Evolutionary conservation across 2,888 invertebrate species (phyloP), one percentile per base, ranked within the genome.

Genomic region (Lepas anatifera): DNA sequence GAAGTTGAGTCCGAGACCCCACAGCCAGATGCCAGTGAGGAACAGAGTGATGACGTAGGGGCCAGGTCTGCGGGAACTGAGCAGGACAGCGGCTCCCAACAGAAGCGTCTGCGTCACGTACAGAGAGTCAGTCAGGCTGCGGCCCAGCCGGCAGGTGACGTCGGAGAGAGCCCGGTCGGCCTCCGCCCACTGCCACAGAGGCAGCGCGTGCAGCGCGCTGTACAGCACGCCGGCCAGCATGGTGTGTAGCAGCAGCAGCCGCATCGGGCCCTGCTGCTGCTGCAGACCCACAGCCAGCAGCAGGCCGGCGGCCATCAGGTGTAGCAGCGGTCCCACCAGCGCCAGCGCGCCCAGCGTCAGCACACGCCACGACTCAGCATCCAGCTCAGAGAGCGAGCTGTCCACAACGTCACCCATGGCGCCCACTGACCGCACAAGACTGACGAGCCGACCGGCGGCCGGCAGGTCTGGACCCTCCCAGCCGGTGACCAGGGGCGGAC

Each of bases 161-260:
- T 58, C 58, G 16, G 8, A 16, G 32, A 58, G 58, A 18, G 58
- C 32, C 32, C 32, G 3, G 35, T 3, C 22, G 22, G 22, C 58
- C 18, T 7, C 35, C 35, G 22, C 16, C 58, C 58, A 58, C 35
- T 58, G 58, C 22, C 32, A 32, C 58, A 58, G 35, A 32, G 58
- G 58, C 22, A 58, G 18, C 29, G 16, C 35, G 58, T 58, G 58
- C 58, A 58, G 58, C 6, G 32, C 35, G 35, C 58, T 58, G 58
- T 8, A 18, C 32, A 58, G 58, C 32, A 58, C 25, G 2, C 58
- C 58, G 22, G 22, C 58, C 58, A 58, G 22, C 58, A 35, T 22
- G 35, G 35, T n/a, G 58, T 58, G 58, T 22, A 58, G 58, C 35
- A 58, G 58, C 18, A 58, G 58, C 58, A 58, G 58, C n/a, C 25